A percentile compares a stretch with the other conserved stretches of the same genome.
These are phyloP conservation scores for Temnothorax rugatulus DNA, from an alignment of 2,888 invertebrate species.

Conservation along the genomic window DNA sequence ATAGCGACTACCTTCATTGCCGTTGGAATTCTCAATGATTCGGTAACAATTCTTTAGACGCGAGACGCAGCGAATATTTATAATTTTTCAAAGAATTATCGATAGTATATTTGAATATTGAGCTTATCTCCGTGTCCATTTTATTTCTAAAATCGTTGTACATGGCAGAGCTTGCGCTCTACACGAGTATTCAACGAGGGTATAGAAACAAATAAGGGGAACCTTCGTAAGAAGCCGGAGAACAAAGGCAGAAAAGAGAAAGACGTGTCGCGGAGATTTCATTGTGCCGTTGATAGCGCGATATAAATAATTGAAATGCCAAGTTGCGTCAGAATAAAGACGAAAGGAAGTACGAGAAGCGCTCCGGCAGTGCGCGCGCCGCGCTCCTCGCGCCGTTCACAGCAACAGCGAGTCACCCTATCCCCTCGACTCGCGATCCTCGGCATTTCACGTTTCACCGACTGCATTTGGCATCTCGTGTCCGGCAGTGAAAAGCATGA, in stretches of 20 bases:
- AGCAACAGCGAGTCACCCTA: neutral
- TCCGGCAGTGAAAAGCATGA: conserved; percentile 65
- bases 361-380: neutral
- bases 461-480: conserved; percentile 66
- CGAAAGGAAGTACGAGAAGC: conserved; percentile 51
- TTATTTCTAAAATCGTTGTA: neutral
- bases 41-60: neutral
- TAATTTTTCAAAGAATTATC: neutral
- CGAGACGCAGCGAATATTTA: neutral
- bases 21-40: conserved; percentile 18
- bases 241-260: conserved; percentile 42
- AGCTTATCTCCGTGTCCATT: neutral
- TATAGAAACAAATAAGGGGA: conserved; percentile 24
- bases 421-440: conserved; percentile 26
- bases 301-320: conserved; percentile 67
- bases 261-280: conserved; percentile 46
- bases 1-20: neutral
- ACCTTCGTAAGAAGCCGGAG: neutral
- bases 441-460: conserved; percentile 62
- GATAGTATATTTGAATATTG: neutral
- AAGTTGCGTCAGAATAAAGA: conserved; percentile 45
- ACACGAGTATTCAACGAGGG: neutral
- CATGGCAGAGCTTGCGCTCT: neutral
- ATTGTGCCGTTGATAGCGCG: conserved; percentile 55
- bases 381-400: conserved; percentile 3